Conservation (phyloP, 2,888 invertebrate species). For the Cataglyphis altisquamis region DNA sequence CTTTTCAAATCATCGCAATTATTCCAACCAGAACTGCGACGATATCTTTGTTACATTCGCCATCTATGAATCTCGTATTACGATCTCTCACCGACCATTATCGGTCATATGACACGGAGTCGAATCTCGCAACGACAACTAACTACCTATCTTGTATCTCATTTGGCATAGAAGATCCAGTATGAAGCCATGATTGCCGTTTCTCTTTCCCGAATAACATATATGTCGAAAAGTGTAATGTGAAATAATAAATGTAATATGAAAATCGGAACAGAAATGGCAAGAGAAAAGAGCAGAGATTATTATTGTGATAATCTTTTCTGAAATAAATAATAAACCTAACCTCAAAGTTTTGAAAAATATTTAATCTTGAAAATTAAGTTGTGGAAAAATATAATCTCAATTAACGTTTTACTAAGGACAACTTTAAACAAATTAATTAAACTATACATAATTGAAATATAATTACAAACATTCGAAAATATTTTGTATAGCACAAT, state of each 20-base stretch:
- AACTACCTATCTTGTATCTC: slow-evolving; percentile 19
- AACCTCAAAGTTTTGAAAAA: neutral
- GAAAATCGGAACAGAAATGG: neutral
- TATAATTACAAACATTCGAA: neutral
- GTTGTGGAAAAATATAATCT: neutral
- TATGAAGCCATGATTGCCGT: neutral
- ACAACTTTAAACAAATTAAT: neutral
- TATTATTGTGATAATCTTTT: neutral
- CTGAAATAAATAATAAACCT: neutral
- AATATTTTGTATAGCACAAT: neutral
- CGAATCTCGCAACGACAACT: neutral
- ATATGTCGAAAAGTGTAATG: neutral
- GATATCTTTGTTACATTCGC: slow-evolving; percentile 33
- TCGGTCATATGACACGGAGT: slow-evolving; percentile 4
- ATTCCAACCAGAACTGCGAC: slow-evolving; percentile 20
- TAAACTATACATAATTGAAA: neutral
- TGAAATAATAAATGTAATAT: neutral
- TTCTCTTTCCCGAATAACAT: neutral
- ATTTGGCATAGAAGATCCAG: slow-evolving; percentile 8
- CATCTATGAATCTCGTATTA: slow-evolving; percentile 30
- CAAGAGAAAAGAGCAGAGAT: neutral
- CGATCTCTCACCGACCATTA: slow-evolving; percentile 21
- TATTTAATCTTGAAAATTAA: slow-evolving; percentile 18
- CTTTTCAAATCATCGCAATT: slow-evolving; percentile 51
- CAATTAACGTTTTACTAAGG: neutral